Evolutionary conservation across 2,888 invertebrate genomes (phyloP), one percentile per base, ranked within the genome.

Genomic region (Acrobasis consociella): DNA sequence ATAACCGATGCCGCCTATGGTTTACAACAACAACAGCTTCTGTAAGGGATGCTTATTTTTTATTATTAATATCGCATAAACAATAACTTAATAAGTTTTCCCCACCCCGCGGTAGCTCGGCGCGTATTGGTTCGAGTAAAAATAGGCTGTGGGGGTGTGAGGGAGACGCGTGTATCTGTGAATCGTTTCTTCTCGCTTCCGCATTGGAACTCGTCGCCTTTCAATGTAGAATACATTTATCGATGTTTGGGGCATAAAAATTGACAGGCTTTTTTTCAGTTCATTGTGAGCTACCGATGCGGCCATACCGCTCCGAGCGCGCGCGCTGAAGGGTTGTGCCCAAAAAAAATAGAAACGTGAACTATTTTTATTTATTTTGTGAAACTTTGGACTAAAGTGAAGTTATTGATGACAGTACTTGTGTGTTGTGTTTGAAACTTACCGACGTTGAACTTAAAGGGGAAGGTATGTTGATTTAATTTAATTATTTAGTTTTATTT

Each of bases 181-280:
- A n/a, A 37, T 78, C 60, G 15, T 17, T 56, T 72, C 56, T 55
- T 86, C 85, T 75, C 80, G 49, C 65, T 89, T 81, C 42, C 77
- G 70, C 83, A 69, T 83, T 80, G 87, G 86, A 87, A 87, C 84
- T 89, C 85, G 87, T 86, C 89, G 87, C 84, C 80, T 86, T 86
- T 89, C 86, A 90, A 90, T 84, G 86, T 89, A 83, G 87, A 88
- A 88, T 88, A 87, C 87, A 85, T 87, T 86, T 91, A 90, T 92
- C 87, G 91, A 92, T 91, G 91, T 88, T 90, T 82, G 87, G 86
- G 85, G 87, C 89, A 90, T 93, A 92, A 92, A 93, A 93, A 93
- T 93, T 93, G 92, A 91, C 91, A 90, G 91, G 87, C 87, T 92
- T 93, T 82, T 92, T 93, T 92, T 90, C 90, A 93, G 93, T 93